Conservation (phyloP, 1,140 invertebrate genomes). For the Chlorops oryzae region DNA sequence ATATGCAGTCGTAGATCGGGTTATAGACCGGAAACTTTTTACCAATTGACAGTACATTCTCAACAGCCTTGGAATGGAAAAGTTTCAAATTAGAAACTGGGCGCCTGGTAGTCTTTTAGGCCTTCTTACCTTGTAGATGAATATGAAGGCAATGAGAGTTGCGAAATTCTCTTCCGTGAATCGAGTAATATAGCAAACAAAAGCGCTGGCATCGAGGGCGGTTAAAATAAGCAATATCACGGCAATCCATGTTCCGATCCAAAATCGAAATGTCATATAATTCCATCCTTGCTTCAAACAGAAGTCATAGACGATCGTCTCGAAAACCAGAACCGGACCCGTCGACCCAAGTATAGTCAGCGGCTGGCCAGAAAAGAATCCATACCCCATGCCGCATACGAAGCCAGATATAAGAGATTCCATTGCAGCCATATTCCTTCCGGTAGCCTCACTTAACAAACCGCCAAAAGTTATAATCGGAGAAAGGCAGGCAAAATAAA, state of each 20-base stretch:
- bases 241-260: slow-evolving; percentile 93
- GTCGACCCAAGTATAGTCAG: slow-evolving; percentile 96
- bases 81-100: too few relatives aligned
- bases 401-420: slow-evolving; percentile 94
- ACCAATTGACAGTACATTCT: slow-evolving; percentile 80
- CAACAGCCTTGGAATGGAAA: slow-evolving; percentile 58
- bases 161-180: slow-evolving; percentile 99
- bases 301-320: slow-evolving; percentile 94
- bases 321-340: slow-evolving; percentile 96
- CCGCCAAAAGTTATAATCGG: slow-evolving; percentile 69
- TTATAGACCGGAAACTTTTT: slow-evolving; percentile 67
- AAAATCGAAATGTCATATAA: slow-evolving; percentile 88
- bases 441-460: slow-evolving; percentile 88
- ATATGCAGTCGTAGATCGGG: slow-evolving; percentile 62
- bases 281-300: slow-evolving; percentile 80
- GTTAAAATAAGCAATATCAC: slow-evolving; percentile 83
- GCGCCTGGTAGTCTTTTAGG: not conserved
- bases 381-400: slow-evolving; percentile 91
- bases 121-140: slow-evolving; percentile 95
- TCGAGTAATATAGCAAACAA: slow-evolving; percentile 98
- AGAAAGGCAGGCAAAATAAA: slow-evolving; percentile 98
- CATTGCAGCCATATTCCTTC: slow-evolving; percentile 96
- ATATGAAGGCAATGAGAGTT: slow-evolving; percentile 96
- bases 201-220: slow-evolving; percentile 90
- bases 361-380: slow-evolving; percentile 96